A percentile compares a stretch with the other conserved stretches of the same genome.
Conservation (phyloP, 2,113 vertebrate species). For the Sclerurus mexicanus region DNA sequence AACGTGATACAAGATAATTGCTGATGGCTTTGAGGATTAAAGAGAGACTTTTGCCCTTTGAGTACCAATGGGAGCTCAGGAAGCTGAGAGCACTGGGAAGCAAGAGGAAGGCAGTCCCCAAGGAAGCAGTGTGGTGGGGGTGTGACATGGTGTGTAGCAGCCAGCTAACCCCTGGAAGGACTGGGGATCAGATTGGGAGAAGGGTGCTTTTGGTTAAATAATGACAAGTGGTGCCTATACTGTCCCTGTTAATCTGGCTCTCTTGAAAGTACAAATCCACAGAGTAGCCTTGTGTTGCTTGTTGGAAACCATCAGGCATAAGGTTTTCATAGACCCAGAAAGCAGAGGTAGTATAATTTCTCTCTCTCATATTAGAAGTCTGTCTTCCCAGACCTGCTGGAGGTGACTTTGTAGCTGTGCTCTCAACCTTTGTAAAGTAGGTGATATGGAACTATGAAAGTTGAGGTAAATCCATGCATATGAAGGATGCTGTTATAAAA, state of each 20-base stretch:
- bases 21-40: conserved; percentile 3
- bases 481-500: not conserved
- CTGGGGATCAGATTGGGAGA: not conserved
- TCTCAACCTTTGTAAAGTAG: not conserved
- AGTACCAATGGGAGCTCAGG: not conserved
- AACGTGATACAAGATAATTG: not conserved
- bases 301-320: rapidly evolving
- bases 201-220: not conserved
- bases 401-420: not conserved
- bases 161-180: not conserved
- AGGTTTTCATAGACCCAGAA: not conserved
- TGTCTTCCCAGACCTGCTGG: not conserved
- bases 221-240: not conserved
- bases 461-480: not conserved
- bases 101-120: not conserved
- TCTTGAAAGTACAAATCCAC: not conserved
- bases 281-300: not conserved
- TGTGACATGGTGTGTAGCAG: not conserved
- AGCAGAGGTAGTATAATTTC: not conserved
- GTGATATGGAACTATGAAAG: not conserved
- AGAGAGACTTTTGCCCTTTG: not conserved
- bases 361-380: not conserved
- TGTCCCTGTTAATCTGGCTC: not conserved
- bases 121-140: not conserved
- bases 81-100: not conserved